Conservation (phyloP, 92 coral and sea anemone species). For the Zoanthus sociatus region DNA sequence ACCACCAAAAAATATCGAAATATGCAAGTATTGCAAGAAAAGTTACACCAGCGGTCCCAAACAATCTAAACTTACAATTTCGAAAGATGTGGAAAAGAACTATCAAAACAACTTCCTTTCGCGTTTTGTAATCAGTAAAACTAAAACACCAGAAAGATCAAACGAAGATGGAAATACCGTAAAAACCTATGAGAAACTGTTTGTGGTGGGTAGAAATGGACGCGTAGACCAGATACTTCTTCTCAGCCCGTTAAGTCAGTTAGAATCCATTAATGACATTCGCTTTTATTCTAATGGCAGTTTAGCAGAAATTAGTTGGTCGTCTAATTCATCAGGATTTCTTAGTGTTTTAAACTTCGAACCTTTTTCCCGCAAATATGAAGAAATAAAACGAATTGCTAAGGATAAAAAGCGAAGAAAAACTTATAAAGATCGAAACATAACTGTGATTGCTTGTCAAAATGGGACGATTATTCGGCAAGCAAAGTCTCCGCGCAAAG, state of each 20-base stretch:
- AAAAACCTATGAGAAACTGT: slow-evolving; percentile 15
- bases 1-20: neutral
- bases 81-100: neutral
- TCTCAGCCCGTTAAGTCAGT: neutral
- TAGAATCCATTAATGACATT: slow-evolving; percentile 3
- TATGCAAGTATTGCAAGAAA: slow-evolving; percentile 3
- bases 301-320: slow-evolving; percentile 35
- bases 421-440: neutral
- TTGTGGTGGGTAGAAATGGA: slow-evolving; percentile 23
- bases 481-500: neutral
- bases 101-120: neutral
- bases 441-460: slow-evolving; percentile 30
- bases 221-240: slow-evolving; percentile 13
- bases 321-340: neutral
- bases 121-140: neutral
- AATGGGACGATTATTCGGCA: slow-evolving; percentile 14
- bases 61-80: neutral
- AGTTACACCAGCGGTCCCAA: neutral
- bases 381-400: slow-evolving; percentile 15
- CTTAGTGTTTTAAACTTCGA: slow-evolving; percentile 15
- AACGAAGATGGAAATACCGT: neutral
- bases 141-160: slow-evolving; percentile 1
- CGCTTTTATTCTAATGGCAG: slow-evolving; percentile 24
- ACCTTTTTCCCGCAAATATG: slow-evolving; percentile 16
- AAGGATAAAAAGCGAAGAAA: neutral